These are phyloP conservation scores for Pyralis farinalis DNA, from an alignment of 2,888 invertebrate genomes.

Conservation along the genomic window DNA sequence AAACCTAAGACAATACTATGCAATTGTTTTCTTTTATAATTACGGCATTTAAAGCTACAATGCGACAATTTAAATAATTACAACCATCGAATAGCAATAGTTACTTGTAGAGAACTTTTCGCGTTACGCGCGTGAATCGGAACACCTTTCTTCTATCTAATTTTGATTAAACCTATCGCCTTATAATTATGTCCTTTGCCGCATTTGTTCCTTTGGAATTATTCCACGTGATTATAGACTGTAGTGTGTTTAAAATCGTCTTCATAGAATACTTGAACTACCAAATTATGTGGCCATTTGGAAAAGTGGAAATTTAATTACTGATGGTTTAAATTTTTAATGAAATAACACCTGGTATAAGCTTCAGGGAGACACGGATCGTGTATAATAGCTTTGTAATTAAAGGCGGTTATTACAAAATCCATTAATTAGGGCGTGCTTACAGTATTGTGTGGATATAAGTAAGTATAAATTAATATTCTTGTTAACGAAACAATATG, in stretches of 20 bases:
- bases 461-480: conserved; percentile 9
- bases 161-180: conserved; percentile 60
- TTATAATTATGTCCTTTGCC: conserved; percentile 74
- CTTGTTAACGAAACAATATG: neutral
- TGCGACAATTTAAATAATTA: conserved; percentile 38
- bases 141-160: conserved; percentile 68
- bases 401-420: conserved; percentile 42
- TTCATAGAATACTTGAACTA: conserved; percentile 42
- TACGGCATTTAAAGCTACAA: conserved; percentile 20
- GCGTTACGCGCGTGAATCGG: conserved; percentile 65
- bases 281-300: conserved; percentile 45
- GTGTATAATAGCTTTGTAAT: conserved; percentile 51
- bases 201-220: conserved; percentile 65
- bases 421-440: conserved; percentile 35
- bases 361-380: conserved; percentile 50
- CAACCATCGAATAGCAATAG: conserved; percentile 43
- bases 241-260: conserved; percentile 56
- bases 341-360: conserved; percentile 76
- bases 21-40: neutral
- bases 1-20: too few species aligned
- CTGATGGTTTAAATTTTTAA: conserved; percentile 60
- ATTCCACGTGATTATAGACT: conserved; percentile 65
- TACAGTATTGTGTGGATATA: conserved; percentile 6
- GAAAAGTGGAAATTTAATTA: conserved; percentile 57
- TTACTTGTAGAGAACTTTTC: conserved; percentile 39